Base-by-base conservation (phyloP, 2,888 invertebrate genomes). In the Spodoptera littoralis region DNA sequence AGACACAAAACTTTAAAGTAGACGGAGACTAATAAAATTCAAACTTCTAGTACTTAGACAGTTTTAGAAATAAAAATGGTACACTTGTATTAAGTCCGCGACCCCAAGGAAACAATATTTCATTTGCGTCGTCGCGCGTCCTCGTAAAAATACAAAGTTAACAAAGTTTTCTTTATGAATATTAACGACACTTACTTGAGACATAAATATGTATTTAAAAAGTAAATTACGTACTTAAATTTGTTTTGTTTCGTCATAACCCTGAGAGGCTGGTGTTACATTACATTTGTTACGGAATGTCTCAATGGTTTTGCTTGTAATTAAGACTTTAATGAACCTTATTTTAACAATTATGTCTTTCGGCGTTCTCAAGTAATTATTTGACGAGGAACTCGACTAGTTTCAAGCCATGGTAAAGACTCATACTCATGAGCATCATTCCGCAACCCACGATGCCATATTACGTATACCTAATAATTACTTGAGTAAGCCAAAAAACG, bases 81-180 rank as follows among this genome's bases (percentile, higher is more conserved):
- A 60, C 60, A 56, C 56, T 65, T 51, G 66, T 76, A 67, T 70
- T 59, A 75, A 47, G 62, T 60, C 56, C 48, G 59, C 63, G 62
- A 63, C 70, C 73, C 74, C 69, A 48, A 72, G 78, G 78, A 82
- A 82, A 74, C 64, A 54, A 79, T 82, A 82, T 76, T 70, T 83
- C 74, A 80, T 75, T 70, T 76, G 70, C 51, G 70, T 76, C 73
- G 70, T 72, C 77, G 75, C 70, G 60, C 60, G 70, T 73, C 76
- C 70, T 76, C 76, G 71, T 79, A 81, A 81, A 83, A 81, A 77
- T 80, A 76, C 76, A 65, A 75, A 75, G 77, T 77, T 70, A 70
- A 71, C 75, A 73, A 75, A 79, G 64, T 76, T 71, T 75, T 77
- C 76, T 70, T 76, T 72, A 83, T 82, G 75, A 82, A 80, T 81